phyloP scores from a whole-genome alignment of 2,113 vertebrate species.

The Anguilla rostrata region DNA sequence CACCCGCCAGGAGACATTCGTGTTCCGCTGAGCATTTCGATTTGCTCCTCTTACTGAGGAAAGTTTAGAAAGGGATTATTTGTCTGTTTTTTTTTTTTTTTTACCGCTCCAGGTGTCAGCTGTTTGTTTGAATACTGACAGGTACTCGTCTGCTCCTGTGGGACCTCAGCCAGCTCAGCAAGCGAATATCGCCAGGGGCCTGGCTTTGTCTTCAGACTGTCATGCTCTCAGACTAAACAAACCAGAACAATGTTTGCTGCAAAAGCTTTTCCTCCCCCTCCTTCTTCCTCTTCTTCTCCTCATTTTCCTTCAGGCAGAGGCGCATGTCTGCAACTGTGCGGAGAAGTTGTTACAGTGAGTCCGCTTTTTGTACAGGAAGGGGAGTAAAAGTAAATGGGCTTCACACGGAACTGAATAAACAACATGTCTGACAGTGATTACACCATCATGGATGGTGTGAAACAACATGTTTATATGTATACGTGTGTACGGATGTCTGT shows the following conservation, averaged over 20 bases:
- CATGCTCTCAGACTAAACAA: slow-evolving; percentile 18
- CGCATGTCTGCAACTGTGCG: neutral
- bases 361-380: neutral
- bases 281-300: neutral
- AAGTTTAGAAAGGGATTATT: neutral
- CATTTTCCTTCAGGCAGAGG: neutral
- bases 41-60: neutral
- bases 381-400: neutral
- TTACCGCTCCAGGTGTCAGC: neutral
- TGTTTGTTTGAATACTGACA: slow-evolving; percentile 4
- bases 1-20: neutral
- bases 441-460: neutral
- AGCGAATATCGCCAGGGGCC: neutral
- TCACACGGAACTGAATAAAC: neutral
- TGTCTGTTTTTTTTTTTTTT: neutral
- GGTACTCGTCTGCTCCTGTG: neutral
- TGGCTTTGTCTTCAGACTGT: slow-evolving; percentile 16
- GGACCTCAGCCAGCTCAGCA: neutral
- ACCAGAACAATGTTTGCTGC: neutral
- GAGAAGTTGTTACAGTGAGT: neutral
- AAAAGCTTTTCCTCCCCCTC: neutral
- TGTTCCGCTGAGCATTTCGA: neutral
- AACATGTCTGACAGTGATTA: neutral
- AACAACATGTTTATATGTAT: neutral
- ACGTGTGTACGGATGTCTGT: too few species aligned